A percentile compares a stretch with the other conserved stretches of the same genome.
Evolutionary conservation across 2,888 invertebrate species (phyloP).

Genomic region (Lordiphosa andalusiaca): DNA sequence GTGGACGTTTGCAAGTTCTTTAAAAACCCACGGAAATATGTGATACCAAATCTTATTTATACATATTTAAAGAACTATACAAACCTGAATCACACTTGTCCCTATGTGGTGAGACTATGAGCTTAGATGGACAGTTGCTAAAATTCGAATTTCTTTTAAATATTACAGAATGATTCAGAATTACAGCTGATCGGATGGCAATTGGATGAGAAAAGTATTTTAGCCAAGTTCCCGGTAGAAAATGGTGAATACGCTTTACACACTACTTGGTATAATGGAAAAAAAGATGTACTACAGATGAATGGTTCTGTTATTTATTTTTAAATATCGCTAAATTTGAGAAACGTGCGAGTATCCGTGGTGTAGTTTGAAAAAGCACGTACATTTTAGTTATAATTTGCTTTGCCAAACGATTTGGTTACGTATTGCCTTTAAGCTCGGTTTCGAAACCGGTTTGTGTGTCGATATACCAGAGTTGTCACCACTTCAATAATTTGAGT

Average conservation of each 20-base stretch:
- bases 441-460: too few relatives aligned
- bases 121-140: background rate
- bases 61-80: slow-evolving; percentile 16
- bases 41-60: slow-evolving; percentile 22
- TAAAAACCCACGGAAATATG: slow-evolving; percentile 3
- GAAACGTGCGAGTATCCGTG: too few relatives aligned
- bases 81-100: slow-evolving; percentile 34
- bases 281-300: background rate
- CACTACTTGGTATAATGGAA: slow-evolving; percentile 16
- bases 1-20: slow-evolving; percentile 32
- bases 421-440: too few relatives aligned
- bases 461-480: too few relatives aligned
- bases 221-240: slow-evolving; percentile 33
- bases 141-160: background rate
- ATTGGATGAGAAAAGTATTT: slow-evolving; percentile 4
- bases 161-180: slow-evolving; percentile 14
- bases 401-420: too few relatives aligned
- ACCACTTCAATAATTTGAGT: too few relatives aligned
- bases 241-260: slow-evolving; percentile 32
- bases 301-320: slow-evolving; percentile 18
- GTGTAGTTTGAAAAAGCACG: too few relatives aligned
- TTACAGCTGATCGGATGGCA: background rate
- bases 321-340: background rate
- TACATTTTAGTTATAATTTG: too few relatives aligned
- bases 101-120: slow-evolving; percentile 25